These are phyloP conservation scores for Brachionus paranguensis DNA, from an alignment of 1,140 invertebrate species.

Conservation along the genomic window DNA sequence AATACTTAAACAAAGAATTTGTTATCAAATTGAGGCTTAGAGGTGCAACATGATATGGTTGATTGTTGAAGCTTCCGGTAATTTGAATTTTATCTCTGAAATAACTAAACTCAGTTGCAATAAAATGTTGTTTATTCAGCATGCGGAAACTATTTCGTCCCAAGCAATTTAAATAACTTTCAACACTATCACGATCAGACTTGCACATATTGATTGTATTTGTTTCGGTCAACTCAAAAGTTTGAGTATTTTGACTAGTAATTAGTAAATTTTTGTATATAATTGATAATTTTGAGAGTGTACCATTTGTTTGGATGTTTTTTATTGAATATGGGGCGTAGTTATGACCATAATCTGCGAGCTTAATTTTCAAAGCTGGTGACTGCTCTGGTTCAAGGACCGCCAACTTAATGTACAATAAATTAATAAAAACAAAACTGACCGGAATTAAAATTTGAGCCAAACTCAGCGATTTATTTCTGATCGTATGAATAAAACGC, in stretches of 20 bases:
- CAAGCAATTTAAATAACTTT: slow-evolving; percentile 24
- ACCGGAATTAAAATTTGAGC: slow-evolving; percentile 52
- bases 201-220: neutral
- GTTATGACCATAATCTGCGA: slow-evolving; percentile 45
- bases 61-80: slow-evolving; percentile 34
- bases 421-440: slow-evolving; percentile 44
- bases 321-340: slow-evolving; percentile 44
- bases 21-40: neutral
- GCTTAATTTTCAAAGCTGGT: slow-evolving; percentile 46
- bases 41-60: slow-evolving; percentile 29
- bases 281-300: neutral
- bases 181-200: neutral
- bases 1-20: slow-evolving; percentile 18
- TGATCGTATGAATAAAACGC: slow-evolving; percentile 50
- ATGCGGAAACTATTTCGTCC: neutral
- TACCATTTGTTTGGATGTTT: neutral
- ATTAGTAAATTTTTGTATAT: slow-evolving; percentile 37
- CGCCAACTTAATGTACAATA: slow-evolving; percentile 45
- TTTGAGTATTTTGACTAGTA: neutral
- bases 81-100: neutral
- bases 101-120: neutral
- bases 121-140: slow-evolving; percentile 9
- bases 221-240: neutral
- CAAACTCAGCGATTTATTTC: slow-evolving; percentile 53
- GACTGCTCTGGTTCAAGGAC: slow-evolving; percentile 48